A percentile compares a stretch with the other conserved stretches of the same genome.
Evolutionary conservation across 2,797 vertebrate genomes (phyloP).

Genomic region (Pseudochirops corinnae): DNA sequence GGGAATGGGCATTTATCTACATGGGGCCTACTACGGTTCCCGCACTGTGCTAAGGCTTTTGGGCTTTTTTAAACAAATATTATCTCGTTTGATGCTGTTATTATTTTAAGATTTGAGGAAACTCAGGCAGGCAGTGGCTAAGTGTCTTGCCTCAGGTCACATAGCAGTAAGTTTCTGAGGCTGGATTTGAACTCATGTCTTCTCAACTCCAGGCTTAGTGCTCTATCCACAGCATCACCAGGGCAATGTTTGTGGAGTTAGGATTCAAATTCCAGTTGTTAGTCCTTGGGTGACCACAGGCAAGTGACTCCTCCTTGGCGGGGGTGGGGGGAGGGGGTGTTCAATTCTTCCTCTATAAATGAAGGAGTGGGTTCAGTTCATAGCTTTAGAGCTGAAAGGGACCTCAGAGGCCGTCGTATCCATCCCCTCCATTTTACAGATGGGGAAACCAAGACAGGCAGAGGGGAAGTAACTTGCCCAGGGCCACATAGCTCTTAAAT

Average conservation of each 20-base stretch:
- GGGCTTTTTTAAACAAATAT: not conserved
- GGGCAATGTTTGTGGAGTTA: not conserved
- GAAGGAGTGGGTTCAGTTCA: no score
- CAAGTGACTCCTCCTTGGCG: not conserved
- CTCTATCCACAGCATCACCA: not conserved
- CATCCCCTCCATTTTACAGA: not conserved
- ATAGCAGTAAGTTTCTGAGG: not conserved
- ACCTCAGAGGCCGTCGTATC: not conserved
- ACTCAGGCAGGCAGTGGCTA: no score
- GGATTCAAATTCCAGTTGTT: not conserved
- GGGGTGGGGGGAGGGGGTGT: no score
- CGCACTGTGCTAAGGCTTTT: not conserved
- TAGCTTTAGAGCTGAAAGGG: not conserved
- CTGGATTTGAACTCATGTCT: no score
- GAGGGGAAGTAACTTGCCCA: not conserved
- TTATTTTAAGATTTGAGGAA: not conserved
- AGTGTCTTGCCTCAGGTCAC: not conserved
- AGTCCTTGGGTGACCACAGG: not conserved
- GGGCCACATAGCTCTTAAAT: not conserved
- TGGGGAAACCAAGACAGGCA: not conserved
- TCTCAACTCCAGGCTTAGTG: not conserved
- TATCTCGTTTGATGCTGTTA: not conserved
- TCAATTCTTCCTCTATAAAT: not conserved
- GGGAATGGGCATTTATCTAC: not conserved
- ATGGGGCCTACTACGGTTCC: not conserved